phyloP scores from a whole-genome alignment of 1,140 invertebrate genomes.

The Macrobrachium rosenbergii region DNA sequence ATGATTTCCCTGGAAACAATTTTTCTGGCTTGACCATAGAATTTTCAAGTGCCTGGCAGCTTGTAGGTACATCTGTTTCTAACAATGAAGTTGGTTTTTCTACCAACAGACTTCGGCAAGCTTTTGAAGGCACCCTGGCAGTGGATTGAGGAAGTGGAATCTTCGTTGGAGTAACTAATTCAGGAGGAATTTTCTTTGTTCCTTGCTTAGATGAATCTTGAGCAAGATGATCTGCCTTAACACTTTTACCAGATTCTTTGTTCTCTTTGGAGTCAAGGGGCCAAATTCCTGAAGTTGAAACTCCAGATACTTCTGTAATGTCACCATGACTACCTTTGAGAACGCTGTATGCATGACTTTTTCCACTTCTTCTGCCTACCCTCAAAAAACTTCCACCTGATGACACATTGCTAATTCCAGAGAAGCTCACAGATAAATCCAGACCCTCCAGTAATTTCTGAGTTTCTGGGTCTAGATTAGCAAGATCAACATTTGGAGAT shows the following conservation, averaged over 20 bases:
- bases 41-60: no score
- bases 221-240: neutral
- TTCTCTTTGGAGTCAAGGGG: slow-evolving; percentile 14
- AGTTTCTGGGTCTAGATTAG: slow-evolving; percentile 35
- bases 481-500: slow-evolving; percentile 47
- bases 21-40: no score
- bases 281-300: slow-evolving; percentile 40
- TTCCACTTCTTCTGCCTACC: neutral
- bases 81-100: no score
- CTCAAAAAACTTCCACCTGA: neutral
- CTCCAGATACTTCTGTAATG: neutral
- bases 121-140: no score
- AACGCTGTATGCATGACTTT: slow-evolving; percentile 23
- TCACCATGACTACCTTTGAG: slow-evolving; percentile 25
- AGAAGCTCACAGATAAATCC: slow-evolving; percentile 38
- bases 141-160: no score
- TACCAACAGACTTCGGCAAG: no score
- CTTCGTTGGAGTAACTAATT: no score
- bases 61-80: no score
- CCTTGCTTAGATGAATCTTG: neutral
- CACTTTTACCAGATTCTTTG: neutral
- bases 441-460: slow-evolving; percentile 46
- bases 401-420: neutral
- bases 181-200: no score
- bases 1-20: no score